Base-by-base conservation (phyloP, 2,113 vertebrate genomes). In the Phylloscopus whistleri region DNA sequence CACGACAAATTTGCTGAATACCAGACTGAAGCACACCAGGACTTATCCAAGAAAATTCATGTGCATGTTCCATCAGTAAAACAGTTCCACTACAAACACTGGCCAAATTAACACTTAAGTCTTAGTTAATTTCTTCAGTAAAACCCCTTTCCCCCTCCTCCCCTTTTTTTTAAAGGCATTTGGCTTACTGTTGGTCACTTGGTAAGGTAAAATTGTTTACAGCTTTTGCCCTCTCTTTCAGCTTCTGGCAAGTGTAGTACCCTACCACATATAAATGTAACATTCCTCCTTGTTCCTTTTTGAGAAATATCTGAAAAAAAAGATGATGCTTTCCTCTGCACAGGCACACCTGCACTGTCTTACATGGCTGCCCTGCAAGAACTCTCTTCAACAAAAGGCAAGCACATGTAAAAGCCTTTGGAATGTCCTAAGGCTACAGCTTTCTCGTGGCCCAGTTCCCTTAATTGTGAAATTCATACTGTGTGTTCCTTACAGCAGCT, bases 321-420 rank as follows among this genome's bases (percentile, higher is more conserved):
- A 37, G 7, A n/a, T 0, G 0, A 44, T 30, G 15, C 44, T 56
- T 60, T 68, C 39, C 35, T 51, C 64, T 43, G 2, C 30, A 6
- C 0, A 8, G 46, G 30, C 62, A 56, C 31, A 53, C n/a, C 12
- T 16, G 17, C 44, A 2, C n/a, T 21, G 4, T 26, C 37, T 75
- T 31, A n/a, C 26, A n/a, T 0, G 0, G 53, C 46, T 63, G 66
- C 70, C 28, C 18, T 22, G 22, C 15, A 58, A 72, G 35, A 74
- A 68, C 58, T 4, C 17, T 16, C 41, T 73, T 63, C 44, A 44
- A 18, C 30, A 27, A 28, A 67, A 63, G 58, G 28, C 79, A 77
- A 69, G 46, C 1, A 4, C n/a, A 56, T 24, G 14, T 64, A 31
- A 83, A 67, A 68, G 37, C 27, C 33, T 49, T 33, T 46, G 78